phyloP scores from a whole-genome alignment of 2,113 vertebrate genomes.

The Vombatus ursinus region DNA sequence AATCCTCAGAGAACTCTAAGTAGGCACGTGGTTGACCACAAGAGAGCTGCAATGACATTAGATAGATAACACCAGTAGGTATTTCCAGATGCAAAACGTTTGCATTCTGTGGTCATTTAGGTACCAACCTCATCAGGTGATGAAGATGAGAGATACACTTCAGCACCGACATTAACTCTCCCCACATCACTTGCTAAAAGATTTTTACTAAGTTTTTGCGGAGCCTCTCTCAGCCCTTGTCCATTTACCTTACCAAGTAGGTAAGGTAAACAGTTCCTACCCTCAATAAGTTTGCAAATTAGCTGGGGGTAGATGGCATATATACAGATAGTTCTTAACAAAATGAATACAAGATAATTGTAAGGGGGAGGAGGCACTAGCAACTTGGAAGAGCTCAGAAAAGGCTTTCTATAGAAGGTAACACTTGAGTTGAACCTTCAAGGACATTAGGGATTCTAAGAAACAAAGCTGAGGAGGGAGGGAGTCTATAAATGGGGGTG shows the following conservation, averaged over 20 bases:
- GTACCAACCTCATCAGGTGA: neutral
- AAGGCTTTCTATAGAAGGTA: neutral
- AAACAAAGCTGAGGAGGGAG: neutral
- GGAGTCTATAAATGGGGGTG: neutral
- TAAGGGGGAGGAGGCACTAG: neutral
- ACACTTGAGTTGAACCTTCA: neutral
- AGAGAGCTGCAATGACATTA: neutral
- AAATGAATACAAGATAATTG: neutral
- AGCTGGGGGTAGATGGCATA: neutral
- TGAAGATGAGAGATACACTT: neutral
- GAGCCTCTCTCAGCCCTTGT: neutral
- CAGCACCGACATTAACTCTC: neutral
- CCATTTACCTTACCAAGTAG: neutral
- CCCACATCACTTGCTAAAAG: neutral
- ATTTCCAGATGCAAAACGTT: neutral
- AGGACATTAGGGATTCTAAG: neutral
- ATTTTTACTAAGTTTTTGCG: neutral
- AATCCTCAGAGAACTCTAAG: neutral
- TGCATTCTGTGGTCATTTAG: neutral
- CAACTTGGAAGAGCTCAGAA: neutral
- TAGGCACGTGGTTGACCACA: neutral
- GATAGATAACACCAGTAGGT: neutral
- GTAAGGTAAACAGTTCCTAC: neutral
- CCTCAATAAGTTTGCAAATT: neutral
- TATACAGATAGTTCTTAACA: neutral